These are phyloP conservation scores for Aegotheles bennettii DNA, from an alignment of 2,113 vertebrate genomes.

Conservation along the genomic window DNA sequence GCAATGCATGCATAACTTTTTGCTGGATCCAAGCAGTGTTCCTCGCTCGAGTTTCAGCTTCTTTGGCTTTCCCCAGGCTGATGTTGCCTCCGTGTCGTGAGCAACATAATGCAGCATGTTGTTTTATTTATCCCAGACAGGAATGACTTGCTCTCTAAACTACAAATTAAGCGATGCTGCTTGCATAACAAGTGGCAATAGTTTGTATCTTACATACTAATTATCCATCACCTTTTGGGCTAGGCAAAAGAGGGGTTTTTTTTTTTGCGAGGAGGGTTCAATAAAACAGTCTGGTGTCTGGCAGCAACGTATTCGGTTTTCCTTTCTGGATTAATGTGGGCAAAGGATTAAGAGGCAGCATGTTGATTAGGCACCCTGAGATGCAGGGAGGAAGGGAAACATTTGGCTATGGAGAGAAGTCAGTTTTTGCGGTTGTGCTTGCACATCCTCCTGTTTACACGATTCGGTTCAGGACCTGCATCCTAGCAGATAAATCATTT, in stretches of 20 bases:
- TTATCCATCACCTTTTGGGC: neutral
- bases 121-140: slow-evolving; percentile 67
- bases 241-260: neutral
- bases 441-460: neutral
- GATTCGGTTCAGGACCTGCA: neutral
- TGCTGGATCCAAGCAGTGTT: neutral
- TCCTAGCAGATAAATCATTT: neutral
- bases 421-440: neutral
- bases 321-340: neutral
- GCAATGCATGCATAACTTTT: slow-evolving; percentile 45
- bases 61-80: neutral
- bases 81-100: neutral
- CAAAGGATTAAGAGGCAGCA: neutral
- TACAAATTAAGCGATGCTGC: slow-evolving; percentile 49
- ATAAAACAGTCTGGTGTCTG: neutral
- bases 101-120: slow-evolving; percentile 48
- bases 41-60: neutral
- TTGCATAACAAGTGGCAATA: slow-evolving; percentile 64
- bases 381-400: neutral
- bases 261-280: neutral
- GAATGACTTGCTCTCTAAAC: slow-evolving; percentile 38
- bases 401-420: neutral
- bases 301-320: neutral
- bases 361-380: neutral
- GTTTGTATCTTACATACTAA: slow-evolving; percentile 56